Percentiles rank a stretch among this genome's conserved stretches.
Conservation (phyloP, 2,113 vertebrate genomes). For the Bungarus multicinctus region DNA sequence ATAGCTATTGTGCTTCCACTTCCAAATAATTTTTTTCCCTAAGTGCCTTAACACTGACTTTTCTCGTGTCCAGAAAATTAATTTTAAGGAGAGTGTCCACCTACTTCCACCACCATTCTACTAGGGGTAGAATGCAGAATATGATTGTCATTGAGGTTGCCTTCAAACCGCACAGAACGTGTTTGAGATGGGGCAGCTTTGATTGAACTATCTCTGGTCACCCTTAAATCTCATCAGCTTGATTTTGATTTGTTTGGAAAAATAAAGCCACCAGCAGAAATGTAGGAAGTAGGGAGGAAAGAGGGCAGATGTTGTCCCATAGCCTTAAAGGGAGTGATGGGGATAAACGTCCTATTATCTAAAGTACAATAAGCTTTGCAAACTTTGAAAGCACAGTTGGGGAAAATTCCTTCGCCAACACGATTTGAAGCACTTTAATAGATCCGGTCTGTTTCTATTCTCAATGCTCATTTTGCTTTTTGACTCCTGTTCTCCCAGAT, state of each 20-base stretch:
- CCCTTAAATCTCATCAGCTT: not conserved
- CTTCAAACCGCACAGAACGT: not conserved
- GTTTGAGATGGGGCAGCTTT: not conserved
- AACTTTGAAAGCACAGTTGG: not conserved
- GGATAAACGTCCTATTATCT: not conserved
- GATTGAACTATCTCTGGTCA: not conserved
- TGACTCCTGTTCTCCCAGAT: not conserved
- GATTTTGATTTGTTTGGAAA: not conserved
- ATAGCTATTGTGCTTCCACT: not conserved
- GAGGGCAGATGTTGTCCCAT: too few relatives aligned
- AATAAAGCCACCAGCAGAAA: not conserved
- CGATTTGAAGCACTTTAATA: not conserved
- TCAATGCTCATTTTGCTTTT: too few relatives aligned
- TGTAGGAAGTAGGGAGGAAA: not conserved
- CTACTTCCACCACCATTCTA: not conserved
- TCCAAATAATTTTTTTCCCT: not conserved
- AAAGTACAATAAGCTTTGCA: not conserved
- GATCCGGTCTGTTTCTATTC: not conserved
- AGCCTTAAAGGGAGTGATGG: not conserved
- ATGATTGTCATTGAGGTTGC: not conserved
- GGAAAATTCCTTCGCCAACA: not conserved
- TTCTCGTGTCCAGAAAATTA: not conserved
- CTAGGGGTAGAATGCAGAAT: too few relatives aligned
- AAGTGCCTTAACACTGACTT: not conserved
- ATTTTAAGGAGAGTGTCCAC: not conserved